Evolutionary conservation across 2,113 vertebrate species (phyloP), one percentile per base, ranked within the genome.

Genomic region (Laterallus jamaicensis): DNA sequence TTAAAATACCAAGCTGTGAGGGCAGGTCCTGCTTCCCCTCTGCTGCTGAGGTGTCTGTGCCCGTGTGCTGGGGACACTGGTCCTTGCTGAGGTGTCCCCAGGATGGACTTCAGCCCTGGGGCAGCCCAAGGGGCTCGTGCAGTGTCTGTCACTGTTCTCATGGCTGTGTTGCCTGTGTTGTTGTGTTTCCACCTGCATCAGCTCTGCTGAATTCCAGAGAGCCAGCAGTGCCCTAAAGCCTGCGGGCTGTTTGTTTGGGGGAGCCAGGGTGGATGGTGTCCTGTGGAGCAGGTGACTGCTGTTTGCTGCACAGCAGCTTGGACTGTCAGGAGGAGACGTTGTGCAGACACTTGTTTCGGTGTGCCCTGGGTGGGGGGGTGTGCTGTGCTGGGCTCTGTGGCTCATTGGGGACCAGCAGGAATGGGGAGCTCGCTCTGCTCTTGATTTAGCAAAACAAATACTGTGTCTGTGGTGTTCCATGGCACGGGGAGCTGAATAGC

Each of bases 91-190:
- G 21, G 11, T 5, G 6, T 49, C 62, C 47, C 25, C 10, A 5
- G 54, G 29, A 28, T 37, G 31, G 25, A 4, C 9, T 5, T 10
- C 11, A 24, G 5, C 56, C 10, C 37, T 7, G 7, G 59, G 35
- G 55, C 26, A 31, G 52, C 20, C 32, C 8, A 0, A 9, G 39
- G n/a, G 58, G 16, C 22, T 91, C 11, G 1, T 14, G 13, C 5
- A 2, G 50, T 59, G 29, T 8, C 62, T 37, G 8, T 56, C 1
- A 0, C 19, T 4, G 0, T 9, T 79, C 67, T 59, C 5, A 0
- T 32, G 15, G 29, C 15, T 77, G 25, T 73, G 70, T 13, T 74
- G 37, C 17, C 32, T 62, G 63, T 31, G 1, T 0, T 13, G n/a
- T 4, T 1, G 0, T 19, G 52, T 10, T 70, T 49, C 26, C 26